A percentile compares a stretch with the other conserved stretches of the same genome.
Evolutionary conservation across 2,888 invertebrate species (phyloP).

Genomic region (Xiphydria camelus): DNA sequence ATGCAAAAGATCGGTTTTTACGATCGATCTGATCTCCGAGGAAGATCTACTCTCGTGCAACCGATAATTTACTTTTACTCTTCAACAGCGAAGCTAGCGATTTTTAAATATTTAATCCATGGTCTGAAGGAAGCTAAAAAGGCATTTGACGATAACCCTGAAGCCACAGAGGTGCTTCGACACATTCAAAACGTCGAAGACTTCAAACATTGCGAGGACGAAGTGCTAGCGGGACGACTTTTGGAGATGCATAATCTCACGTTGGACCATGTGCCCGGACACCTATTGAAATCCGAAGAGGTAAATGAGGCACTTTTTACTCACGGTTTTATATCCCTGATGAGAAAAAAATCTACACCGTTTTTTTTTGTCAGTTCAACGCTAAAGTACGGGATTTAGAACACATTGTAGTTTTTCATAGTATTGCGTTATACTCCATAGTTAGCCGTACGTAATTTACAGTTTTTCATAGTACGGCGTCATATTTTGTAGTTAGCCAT

Average conservation of each 20-base stretch:
- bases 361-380: no score
- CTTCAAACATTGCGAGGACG: conserved; percentile 56
- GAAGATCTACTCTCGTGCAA: not conserved
- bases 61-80: no score
- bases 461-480: no score
- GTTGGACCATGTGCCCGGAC: conserved; percentile 72
- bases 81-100: no score
- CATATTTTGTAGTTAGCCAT: no score
- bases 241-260: conserved; percentile 62
- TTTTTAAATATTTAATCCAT: conserved; percentile 60
- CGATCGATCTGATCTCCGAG: not conserved
- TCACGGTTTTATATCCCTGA: no score
- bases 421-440: no score
- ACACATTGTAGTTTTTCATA: no score
- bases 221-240: conserved; percentile 60
- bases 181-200: conserved; percentile 43
- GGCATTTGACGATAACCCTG: conserved; percentile 54
- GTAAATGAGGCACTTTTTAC: conserved; percentile 57
- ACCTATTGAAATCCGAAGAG: conserved; percentile 66
- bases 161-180: conserved; percentile 49
- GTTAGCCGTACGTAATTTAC: no score
- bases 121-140: conserved; percentile 62
- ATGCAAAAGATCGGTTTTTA: no score
- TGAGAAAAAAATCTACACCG: no score
- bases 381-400: no score